These are phyloP conservation scores for Heliconius ethilla DNA, from an alignment of 2,888 invertebrate genomes.

Conservation along the genomic window DNA sequence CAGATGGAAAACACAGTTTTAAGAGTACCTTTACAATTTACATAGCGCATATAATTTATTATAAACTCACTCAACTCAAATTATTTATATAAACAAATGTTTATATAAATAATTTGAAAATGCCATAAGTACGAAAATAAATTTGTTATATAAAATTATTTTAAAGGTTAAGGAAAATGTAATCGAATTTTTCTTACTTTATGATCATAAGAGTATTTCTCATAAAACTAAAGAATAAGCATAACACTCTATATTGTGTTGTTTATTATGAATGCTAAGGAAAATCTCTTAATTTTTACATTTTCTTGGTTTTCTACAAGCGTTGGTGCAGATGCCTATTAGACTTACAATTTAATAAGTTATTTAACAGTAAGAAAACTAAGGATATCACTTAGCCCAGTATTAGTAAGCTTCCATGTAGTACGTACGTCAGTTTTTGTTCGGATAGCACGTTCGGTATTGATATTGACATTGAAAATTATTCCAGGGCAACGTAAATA, in stretches of 20 bases:
- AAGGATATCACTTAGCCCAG: neutral
- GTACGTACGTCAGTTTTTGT: neutral
- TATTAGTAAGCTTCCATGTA: no score
- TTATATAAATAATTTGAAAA: neutral
- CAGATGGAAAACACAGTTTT: no score
- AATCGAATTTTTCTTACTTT: neutral
- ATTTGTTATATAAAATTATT: neutral
- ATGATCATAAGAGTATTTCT: neutral
- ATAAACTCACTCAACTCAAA: no score
- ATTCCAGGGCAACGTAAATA: neutral
- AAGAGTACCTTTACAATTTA: neutral
- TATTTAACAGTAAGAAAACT: neutral
- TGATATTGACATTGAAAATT: constrained; percentile 18
- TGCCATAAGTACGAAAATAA: neutral
- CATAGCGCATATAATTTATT: neutral
- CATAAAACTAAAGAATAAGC: neutral
- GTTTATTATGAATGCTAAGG: neutral
- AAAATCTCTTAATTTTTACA: neutral
- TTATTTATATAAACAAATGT: neutral
- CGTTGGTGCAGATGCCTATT: neutral
- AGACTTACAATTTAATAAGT: neutral
- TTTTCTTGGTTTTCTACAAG: neutral
- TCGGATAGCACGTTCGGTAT: neutral
- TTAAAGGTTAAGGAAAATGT: neutral
- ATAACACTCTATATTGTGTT: neutral